Conservation (phyloP, 2,113 vertebrate genomes). For the sheep (Ovis aries) region DNA sequence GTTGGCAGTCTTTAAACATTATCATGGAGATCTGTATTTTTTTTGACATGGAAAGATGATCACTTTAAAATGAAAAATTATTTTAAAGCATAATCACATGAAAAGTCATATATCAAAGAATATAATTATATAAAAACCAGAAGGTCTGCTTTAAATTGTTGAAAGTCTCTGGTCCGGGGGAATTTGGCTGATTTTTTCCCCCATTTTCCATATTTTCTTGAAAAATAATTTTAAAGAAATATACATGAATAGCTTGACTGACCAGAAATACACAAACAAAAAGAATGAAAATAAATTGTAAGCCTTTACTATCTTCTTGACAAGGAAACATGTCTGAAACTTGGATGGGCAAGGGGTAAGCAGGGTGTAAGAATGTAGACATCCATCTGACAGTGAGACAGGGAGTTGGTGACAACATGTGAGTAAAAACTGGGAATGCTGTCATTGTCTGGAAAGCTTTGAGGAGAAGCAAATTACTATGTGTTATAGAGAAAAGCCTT, state of each 20-base stretch:
- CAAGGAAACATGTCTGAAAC: background rate
- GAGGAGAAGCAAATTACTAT: background rate
- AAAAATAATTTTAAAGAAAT: background rate
- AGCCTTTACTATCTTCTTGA: background rate
- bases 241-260: background rate
- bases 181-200: background rate
- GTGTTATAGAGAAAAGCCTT: background rate
- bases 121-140: background rate
- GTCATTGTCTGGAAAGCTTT: background rate
- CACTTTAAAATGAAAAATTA: background rate
- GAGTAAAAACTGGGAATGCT: background rate
- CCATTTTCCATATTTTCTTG: background rate
- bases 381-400: background rate
- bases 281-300: background rate
- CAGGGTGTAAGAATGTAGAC: background rate
- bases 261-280: background rate
- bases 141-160: background rate
- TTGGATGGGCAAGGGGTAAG: background rate
- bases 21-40: background rate
- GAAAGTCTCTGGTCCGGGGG: background rate
- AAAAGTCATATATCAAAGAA: background rate
- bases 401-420: background rate
- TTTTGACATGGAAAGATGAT: background rate
- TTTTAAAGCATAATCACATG: background rate
- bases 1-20: background rate